Evolutionary conservation across 1,140 invertebrate species (phyloP).

Genomic region (Scaptomyza hsui): DNA sequence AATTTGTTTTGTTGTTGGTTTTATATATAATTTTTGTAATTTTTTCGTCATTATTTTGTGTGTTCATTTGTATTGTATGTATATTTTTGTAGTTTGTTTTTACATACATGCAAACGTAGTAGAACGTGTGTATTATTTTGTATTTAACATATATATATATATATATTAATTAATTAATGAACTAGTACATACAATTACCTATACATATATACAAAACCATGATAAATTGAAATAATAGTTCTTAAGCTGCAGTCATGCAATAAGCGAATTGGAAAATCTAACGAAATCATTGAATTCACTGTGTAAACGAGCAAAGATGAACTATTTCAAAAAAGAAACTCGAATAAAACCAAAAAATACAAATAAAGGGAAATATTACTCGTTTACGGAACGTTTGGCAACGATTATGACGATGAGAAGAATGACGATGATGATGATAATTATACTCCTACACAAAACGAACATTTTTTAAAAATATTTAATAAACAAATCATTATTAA

Average conservation of each 20-base stretch:
- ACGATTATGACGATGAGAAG: conserved; percentile 47
- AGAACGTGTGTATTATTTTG: conserved; percentile 35
- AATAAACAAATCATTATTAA: conserved; percentile 81
- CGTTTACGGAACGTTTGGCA: conserved; percentile 37
- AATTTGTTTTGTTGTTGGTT: conserved; percentile 61
- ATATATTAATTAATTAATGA: conserved; percentile 36
- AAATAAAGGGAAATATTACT: conserved; percentile 16
- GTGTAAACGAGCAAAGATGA: conserved; percentile 13
- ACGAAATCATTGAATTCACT: conserved; percentile 30
- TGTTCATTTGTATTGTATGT: conserved; percentile 44
- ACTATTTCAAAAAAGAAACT: neutral
- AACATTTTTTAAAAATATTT: conserved; percentile 81
- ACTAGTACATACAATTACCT: conserved; percentile 48
- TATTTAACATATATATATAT: conserved; percentile 26
- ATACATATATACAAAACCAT: conserved; percentile 62
- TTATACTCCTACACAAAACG: conserved; percentile 71
- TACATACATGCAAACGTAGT: conserved; percentile 29
- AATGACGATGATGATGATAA: conserved; percentile 67
- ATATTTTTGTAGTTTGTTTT: conserved; percentile 33
- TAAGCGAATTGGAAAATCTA: conserved; percentile 21
- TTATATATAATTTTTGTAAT: conserved; percentile 3
- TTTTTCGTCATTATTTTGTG: conserved; percentile 36
- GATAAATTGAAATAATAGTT: conserved; percentile 76
- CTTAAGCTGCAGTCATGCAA: conserved; percentile 59
- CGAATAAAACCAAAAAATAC: conserved; percentile 16